Percentiles rank a stretch among this genome's conserved stretches.
Evolutionary conservation across 2,797 vertebrate species (phyloP).

Genomic region (Phalanger gymnotis): DNA sequence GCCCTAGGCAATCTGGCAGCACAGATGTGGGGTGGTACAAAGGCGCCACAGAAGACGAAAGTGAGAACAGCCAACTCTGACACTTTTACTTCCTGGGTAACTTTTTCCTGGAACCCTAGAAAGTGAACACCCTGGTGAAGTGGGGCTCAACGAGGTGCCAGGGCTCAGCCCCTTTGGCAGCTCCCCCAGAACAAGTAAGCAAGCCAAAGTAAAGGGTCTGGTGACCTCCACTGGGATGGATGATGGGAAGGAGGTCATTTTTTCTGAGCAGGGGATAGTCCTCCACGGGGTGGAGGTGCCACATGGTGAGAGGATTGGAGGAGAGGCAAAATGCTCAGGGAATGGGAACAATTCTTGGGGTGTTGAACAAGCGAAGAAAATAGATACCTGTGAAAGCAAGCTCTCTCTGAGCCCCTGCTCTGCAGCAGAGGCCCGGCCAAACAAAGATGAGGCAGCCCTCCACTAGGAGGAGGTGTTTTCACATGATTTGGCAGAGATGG

Average conservation of each 20-base stretch:
- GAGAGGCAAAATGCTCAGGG: background rate
- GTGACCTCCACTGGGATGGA: background rate
- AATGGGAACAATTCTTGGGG: background rate
- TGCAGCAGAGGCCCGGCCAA: background rate
- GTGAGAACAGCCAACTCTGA: background rate
- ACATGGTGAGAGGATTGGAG: background rate
- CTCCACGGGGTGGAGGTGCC: background rate
- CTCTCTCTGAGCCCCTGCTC: background rate
- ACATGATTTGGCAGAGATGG: background rate
- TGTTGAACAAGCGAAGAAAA: background rate
- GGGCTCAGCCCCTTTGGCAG: background rate
- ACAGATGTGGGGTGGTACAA: background rate
- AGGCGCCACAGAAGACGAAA: background rate
- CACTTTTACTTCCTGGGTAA: background rate
- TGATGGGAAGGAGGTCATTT: background rate
- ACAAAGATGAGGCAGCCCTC: background rate
- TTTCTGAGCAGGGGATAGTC: background rate
- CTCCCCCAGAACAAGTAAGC: background rate
- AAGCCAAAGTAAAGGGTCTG: background rate
- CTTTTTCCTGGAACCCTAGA: background rate
- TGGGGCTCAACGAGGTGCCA: background rate
- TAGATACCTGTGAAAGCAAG: background rate
- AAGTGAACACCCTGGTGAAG: background rate
- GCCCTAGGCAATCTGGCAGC: background rate
- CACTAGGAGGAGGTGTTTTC: background rate